Percentiles rank a stretch among this genome's conserved stretches.
phyloP scores from a whole-genome alignment of 30 jellyfish, hydroid and myxozoan genomes.

The Hydractinia symbiolongicarpus region DNA sequence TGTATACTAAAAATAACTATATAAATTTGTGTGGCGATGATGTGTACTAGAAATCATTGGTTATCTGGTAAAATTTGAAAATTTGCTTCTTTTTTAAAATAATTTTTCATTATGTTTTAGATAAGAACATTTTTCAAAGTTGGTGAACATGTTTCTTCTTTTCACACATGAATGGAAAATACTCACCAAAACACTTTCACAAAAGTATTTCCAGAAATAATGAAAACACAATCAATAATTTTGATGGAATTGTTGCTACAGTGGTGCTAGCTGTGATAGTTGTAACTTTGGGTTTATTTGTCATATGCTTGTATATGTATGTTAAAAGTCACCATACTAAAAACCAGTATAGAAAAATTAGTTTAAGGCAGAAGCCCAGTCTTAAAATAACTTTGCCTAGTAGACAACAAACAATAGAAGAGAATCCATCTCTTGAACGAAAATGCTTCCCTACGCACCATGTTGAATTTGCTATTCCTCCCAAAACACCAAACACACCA shows the following conservation, averaged over 20 bases:
- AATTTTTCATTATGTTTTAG: too few relatives aligned
- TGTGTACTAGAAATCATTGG: too few relatives aligned
- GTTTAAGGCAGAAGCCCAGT: slow-evolving; percentile 5
- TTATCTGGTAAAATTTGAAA: too few relatives aligned
- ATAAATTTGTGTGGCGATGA: too few relatives aligned
- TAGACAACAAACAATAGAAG: neutral
- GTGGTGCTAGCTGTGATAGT: neutral
- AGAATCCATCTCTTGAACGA: neutral
- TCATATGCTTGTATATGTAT: neutral
- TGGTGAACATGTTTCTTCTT: too few relatives aligned
- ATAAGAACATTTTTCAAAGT: too few relatives aligned
- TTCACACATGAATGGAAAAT: too few relatives aligned
- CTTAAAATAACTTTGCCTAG: slow-evolving; percentile 1
- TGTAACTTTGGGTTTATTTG: neutral
- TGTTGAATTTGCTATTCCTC: neutral
- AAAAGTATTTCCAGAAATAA: too few relatives aligned
- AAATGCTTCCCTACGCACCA: neutral
- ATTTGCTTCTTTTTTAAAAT: too few relatives aligned
- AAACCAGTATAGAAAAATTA: neutral
- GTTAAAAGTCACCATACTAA: neutral
- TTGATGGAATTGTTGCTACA: neutral
- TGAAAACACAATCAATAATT: too few relatives aligned
- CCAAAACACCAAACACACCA: slow-evolving; percentile 19
- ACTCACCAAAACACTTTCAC: too few relatives aligned
- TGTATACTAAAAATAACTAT: too few relatives aligned